phyloP scores from a whole-genome alignment of 2,888 invertebrate species.

The Eilema sororculum region DNA sequence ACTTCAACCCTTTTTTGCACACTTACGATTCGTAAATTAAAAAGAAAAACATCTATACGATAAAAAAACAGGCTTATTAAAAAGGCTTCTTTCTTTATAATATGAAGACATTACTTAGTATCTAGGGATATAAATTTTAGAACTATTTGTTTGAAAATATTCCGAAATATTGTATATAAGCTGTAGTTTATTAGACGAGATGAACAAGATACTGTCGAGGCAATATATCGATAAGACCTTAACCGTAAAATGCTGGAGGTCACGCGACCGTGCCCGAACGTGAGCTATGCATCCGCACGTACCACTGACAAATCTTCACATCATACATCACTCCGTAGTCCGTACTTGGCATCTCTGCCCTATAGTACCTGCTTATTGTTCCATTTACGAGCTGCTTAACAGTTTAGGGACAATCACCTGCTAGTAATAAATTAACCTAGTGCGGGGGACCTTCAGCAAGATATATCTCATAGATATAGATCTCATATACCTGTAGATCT shows the following conservation, averaged over 20 bases:
- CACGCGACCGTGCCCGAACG: conserved; percentile 52
- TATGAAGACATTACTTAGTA: no score
- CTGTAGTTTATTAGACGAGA: not conserved
- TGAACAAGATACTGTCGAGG: conserved; percentile 34
- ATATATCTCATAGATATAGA: not conserved
- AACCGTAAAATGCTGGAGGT: conserved; percentile 54
- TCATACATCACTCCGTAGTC: not conserved
- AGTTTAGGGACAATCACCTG: not conserved
- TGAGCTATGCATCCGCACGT: conserved; percentile 50
- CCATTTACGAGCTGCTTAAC: not conserved
- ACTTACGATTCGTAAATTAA: no score
- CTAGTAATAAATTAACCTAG: not conserved
- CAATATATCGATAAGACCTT: conserved; percentile 39
- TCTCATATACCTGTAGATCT: no score
- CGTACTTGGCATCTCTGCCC: not conserved
- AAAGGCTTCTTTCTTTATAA: no score
- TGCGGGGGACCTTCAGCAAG: not conserved
- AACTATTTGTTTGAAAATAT: not conserved
- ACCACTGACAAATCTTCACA: conserved; percentile 21
- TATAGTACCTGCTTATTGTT: conserved; percentile 4
- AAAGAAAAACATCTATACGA: no score
- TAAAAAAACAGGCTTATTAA: no score
- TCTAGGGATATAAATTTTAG: no score
- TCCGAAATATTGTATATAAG: not conserved
- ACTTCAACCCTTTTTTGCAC: no score